Evolutionary conservation across 2,797 vertebrate genomes (phyloP).

Genomic region (Micropoecilia bifurca): DNA sequence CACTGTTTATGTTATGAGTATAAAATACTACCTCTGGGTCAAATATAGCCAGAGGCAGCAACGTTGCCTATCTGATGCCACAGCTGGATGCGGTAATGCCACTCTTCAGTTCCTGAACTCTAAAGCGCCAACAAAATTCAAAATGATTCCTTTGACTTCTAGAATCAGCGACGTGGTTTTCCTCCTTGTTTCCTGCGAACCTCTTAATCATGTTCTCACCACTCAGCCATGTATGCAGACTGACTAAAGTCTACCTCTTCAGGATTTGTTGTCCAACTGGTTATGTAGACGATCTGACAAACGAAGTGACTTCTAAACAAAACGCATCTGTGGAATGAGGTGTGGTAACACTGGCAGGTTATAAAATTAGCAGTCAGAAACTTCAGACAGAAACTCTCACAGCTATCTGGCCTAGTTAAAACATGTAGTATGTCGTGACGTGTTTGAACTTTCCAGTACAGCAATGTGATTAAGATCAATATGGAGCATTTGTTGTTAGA

Average conservation of each 20-base stretch:
- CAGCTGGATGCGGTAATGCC: neutral
- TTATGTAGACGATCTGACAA: constrained; percentile 4
- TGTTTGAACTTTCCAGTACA: neutral
- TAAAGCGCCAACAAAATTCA: neutral
- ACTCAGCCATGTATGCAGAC: neutral
- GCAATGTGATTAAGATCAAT: neutral
- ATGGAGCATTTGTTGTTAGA: neutral
- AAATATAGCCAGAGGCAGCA: neutral
- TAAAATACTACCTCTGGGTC: neutral
- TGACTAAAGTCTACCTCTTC: neutral
- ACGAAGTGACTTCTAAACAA: neutral
- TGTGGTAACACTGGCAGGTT: neutral
- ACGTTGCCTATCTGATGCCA: neutral
- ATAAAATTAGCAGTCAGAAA: neutral
- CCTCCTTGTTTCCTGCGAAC: neutral
- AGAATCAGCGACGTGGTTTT: too few relatives aligned
- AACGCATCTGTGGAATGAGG: neutral
- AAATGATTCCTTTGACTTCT: neutral
- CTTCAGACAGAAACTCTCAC: neutral
- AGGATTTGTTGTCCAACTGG: neutral
- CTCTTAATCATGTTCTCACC: neutral
- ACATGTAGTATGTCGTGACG: neutral
- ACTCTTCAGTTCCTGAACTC: neutral
- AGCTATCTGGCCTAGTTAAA: neutral
- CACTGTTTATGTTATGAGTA: neutral